Percentiles rank a stretch among this genome's conserved stretches.
phyloP scores from a whole-genome alignment of 2,797 vertebrate species.

The Masticophis lateralis region DNA sequence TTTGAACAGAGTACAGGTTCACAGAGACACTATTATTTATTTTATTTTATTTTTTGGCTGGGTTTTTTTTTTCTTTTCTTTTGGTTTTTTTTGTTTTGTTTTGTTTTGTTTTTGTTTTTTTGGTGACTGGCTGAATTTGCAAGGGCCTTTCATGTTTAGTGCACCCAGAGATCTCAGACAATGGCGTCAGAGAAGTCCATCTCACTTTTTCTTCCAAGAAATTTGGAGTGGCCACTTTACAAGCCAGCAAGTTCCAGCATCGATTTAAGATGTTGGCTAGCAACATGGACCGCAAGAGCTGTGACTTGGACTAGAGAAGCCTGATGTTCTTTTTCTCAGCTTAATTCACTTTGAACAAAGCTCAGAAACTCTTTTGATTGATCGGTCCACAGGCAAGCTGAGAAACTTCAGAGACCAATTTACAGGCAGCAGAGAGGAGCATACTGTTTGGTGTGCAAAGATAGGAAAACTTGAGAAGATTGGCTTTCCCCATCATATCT shows the following conservation, averaged over 20 bases:
- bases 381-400: not conserved
- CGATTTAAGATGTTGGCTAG: not conserved
- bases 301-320: not conserved
- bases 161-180: not conserved
- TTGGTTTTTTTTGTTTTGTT: not conserved
- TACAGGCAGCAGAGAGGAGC: not conserved
- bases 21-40: not conserved
- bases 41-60: not conserved
- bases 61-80: not conserved
- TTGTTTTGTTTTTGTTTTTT: no score
- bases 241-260: not conserved
- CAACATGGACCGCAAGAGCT: not conserved
- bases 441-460: not conserved
- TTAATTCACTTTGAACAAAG: not conserved
- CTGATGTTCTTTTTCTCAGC: not conserved
- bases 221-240: not conserved
- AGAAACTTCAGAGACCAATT: not conserved
- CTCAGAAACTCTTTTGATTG: not conserved
- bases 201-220: not conserved
- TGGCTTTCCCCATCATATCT: not conserved
- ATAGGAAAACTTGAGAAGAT: not conserved
- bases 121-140: not conserved
- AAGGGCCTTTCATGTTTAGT: conserved; percentile 9
- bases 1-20: conserved; percentile 24
- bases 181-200: not conserved